A percentile compares a stretch with the other conserved stretches of the same genome.
Evolutionary conservation across 2,113 vertebrate genomes (phyloP).

Genomic region (Corythaeola cristata): DNA sequence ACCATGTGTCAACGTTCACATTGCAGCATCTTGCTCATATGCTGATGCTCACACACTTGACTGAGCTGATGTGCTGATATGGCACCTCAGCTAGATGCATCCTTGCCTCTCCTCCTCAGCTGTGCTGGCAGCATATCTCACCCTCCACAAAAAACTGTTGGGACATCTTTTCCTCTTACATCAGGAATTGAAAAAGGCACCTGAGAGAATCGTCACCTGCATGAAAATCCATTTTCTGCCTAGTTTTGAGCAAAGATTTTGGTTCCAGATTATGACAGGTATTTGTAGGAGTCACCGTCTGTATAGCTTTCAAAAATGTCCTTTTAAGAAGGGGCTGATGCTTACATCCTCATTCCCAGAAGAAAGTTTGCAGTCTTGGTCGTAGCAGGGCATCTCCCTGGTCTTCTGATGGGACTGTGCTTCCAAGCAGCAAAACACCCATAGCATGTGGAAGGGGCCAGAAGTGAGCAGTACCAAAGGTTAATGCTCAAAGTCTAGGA

Average conservation of each 20-base stretch:
- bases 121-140: not conserved
- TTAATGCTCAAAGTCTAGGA: not conserved
- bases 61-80: not conserved
- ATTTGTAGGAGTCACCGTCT: not conserved
- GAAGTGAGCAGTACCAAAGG: not conserved
- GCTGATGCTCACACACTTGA: not conserved
- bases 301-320: not conserved
- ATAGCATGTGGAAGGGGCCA: fast-evolving
- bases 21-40: not conserved
- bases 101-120: not conserved
- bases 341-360: not conserved
- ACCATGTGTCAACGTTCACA: not conserved
- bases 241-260: not conserved
- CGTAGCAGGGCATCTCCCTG: not conserved
- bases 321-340: not conserved
- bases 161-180: not conserved
- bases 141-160: not conserved
- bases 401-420: not conserved
- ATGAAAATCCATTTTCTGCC: not conserved
- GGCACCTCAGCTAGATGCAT: not conserved
- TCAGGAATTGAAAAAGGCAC: not conserved
- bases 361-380: not conserved
- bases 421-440: not conserved
- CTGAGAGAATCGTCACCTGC: not conserved
- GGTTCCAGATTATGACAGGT: not conserved